These are phyloP conservation scores for Hypomecis atomaria DNA, from an alignment of 2,888 invertebrate species.

Conservation along the genomic window DNA sequence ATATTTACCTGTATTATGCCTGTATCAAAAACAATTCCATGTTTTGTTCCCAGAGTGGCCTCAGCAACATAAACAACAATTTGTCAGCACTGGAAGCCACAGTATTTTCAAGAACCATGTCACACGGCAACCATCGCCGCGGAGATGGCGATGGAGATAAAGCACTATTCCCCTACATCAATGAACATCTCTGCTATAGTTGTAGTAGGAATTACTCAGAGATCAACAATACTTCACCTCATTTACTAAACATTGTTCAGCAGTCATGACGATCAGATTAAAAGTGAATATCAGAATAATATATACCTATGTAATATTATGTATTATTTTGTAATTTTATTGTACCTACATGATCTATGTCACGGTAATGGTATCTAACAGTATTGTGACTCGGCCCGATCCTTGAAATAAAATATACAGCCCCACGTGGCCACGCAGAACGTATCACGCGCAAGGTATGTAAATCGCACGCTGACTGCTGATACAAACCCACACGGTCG, in stretches of 20 bases:
- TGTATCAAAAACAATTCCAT: no score
- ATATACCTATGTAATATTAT: not conserved
- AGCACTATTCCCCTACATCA: slow-evolving; percentile 64
- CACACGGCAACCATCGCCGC: slow-evolving; percentile 46
- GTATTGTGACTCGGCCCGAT: no score
- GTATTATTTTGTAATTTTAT: not conserved
- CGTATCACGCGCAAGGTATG: no score
- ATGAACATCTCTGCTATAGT: slow-evolving; percentile 67
- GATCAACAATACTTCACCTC: slow-evolving; percentile 44
- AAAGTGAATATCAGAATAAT: no score
- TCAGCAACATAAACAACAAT: slow-evolving; percentile 67
- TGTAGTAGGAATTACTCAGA: slow-evolving; percentile 72
- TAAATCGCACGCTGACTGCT: no score
- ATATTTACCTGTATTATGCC: no score
- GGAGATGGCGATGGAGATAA: slow-evolving; percentile 39
- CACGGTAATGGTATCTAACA: no score
- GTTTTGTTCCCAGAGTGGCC: slow-evolving; percentile 76
- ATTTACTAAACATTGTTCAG: slow-evolving; percentile 21
- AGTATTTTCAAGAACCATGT: slow-evolving; percentile 82
- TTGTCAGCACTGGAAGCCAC: slow-evolving; percentile 86
- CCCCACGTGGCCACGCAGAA: no score
- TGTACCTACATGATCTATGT: no score
- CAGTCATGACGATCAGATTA: not conserved
- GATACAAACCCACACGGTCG: no score
- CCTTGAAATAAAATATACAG: no score